A percentile compares a stretch with the other conserved stretches of the same genome.
phyloP scores from a whole-genome alignment of 1,140 invertebrate species.

The Calosoma granatense region DNA sequence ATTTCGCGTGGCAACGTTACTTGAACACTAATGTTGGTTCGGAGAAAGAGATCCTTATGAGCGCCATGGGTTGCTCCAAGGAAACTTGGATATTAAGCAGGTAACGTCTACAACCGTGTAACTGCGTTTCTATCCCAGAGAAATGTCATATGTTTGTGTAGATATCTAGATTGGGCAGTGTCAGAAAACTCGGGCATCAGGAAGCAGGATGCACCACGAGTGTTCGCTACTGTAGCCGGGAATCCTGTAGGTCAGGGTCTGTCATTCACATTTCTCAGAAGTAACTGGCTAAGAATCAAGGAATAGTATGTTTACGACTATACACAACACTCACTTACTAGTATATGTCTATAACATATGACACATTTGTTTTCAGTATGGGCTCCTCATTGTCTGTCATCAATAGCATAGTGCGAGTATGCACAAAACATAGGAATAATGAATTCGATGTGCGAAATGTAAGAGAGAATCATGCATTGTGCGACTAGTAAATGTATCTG shows the following conservation, averaged over 20 bases:
- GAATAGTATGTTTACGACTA: constrained; percentile 50
- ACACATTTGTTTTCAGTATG: constrained; percentile 44
- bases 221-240: constrained; percentile 59
- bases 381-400: constrained; percentile 57
- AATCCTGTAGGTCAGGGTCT: constrained; percentile 63
- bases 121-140: background rate
- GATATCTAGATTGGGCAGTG: constrained; percentile 60
- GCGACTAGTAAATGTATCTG: background rate
- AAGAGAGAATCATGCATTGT: constrained; percentile 23
- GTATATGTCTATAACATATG: background rate
- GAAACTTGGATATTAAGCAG: constrained; percentile 64
- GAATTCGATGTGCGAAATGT: constrained; percentile 66
- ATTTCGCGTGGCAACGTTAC: constrained; percentile 73
- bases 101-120: constrained; percentile 23
- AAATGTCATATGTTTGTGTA: constrained; percentile 21
- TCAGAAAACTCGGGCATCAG: constrained; percentile 62
- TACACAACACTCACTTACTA: constrained; percentile 5
- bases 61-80: constrained; percentile 65
- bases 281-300: constrained; percentile 58
- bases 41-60: constrained; percentile 63
- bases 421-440: constrained; percentile 59
- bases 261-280: constrained; percentile 61
- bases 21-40: constrained; percentile 58
- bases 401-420: constrained; percentile 60
- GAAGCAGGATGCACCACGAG: constrained; percentile 65